These are phyloP conservation scores for Poeciliopsis gracilis DNA, from an alignment of 2,797 vertebrate species.

Conservation along the genomic window DNA sequence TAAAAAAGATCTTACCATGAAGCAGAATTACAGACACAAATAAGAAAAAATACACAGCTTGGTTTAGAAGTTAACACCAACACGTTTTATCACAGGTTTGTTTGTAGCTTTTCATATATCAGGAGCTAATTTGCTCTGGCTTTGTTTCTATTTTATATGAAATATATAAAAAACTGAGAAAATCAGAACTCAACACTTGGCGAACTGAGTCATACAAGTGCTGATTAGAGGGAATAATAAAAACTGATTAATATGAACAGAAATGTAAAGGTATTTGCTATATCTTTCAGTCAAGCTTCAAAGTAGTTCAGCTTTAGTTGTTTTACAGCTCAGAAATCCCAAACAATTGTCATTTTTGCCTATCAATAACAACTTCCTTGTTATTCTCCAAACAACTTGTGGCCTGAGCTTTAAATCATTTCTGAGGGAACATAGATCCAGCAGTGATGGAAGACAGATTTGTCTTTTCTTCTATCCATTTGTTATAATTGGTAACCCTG, in stretches of 20 bases:
- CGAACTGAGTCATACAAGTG: background rate
- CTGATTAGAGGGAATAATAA: background rate
- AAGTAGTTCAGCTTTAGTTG: background rate
- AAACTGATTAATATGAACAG: background rate
- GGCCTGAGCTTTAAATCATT: slow-evolving; percentile 31
- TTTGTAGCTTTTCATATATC: background rate
- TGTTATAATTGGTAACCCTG: slow-evolving; percentile 87
- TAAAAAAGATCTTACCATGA: background rate
- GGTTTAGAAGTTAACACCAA: background rate
- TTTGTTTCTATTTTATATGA: background rate
- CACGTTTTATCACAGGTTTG: background rate
- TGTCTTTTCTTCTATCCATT: slow-evolving; percentile 84
- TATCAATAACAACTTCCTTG: background rate
- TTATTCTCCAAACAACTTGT: background rate
- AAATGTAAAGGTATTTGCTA: background rate
- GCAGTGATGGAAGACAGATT: slow-evolving; percentile 36
- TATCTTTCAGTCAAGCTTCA: background rate
- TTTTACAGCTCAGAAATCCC: background rate
- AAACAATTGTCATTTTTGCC: background rate
- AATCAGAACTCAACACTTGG: background rate
- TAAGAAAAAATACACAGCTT: background rate
- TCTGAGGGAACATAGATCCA: slow-evolving; percentile 62
- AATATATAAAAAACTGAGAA: background rate
- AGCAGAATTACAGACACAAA: background rate
- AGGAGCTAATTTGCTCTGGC: background rate